Evolutionary conservation across 1,140 invertebrate genomes (phyloP), one percentile per base, ranked within the genome.

Genomic region (Plodia interpunctella): DNA sequence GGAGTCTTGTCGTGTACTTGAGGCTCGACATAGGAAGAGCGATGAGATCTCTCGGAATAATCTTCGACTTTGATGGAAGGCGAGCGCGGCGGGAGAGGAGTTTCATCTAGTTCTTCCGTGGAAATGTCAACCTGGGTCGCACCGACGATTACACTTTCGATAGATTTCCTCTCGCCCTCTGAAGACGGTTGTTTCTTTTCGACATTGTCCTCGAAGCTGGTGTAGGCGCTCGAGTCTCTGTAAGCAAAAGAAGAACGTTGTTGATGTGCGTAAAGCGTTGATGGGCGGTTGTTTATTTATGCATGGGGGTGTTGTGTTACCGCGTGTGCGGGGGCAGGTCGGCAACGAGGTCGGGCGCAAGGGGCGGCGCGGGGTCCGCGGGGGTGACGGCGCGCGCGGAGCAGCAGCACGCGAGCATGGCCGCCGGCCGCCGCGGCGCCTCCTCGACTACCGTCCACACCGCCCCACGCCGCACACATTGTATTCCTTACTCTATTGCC

Each of bases 381-480:
- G 75, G 61, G 59, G 59, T 65, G 50, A 60, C 65, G 49, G 60
- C 38, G 49, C 65, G 73, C 59, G 61, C 64, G 35, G 66, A 68
- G 59, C 80, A 83, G 71, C 83, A 88, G 67, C 82, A 88, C 53
- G 85, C 80, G 83, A 87, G 88, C 87, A 84, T 83, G 70, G 76
- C 69, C 78, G 72, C 65, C 80, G 72, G 78, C 74, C 74, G 68
- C 68, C 66, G 70, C 83, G 83, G 80, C 90, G 79, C 84, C 84
- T 61, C 60, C 72, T 65, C 76, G 73, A 86, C 80, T 84, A 74
- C 71, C 89, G 80, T 79, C 63, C 44, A 53, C 75, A 65, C 76
- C 69, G 6, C 21, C 2, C 59, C 67, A 56, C 64, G 11, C 30
- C 55, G 54, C 17, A 55, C 57, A 35, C 28, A 25, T 55, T 55